phyloP scores from a whole-genome alignment of 1,140 invertebrate genomes.

The Drosophila fuyamai region DNA sequence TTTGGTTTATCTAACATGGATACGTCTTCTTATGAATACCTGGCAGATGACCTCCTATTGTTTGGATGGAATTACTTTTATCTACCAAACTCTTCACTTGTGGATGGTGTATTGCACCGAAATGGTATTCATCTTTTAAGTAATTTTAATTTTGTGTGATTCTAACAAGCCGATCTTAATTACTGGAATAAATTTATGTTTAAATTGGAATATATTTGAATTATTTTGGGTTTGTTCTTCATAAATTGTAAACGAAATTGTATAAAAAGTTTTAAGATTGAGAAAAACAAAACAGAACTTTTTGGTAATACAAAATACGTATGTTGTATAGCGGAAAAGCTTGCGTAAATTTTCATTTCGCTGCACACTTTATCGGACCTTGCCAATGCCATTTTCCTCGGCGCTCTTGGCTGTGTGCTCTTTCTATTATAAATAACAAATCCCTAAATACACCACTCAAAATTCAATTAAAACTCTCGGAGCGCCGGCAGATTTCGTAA shows the following conservation, averaged over 20 bases:
- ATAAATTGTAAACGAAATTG: no score
- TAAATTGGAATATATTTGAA: no score
- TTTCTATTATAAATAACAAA: constrained; percentile 82
- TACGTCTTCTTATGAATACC: constrained; percentile 3
- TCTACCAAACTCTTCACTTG: neutral
- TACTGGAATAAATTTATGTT: no score
- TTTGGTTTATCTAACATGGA: constrained; percentile 6
- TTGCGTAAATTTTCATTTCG: constrained; percentile 7
- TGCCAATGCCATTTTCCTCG: constrained; percentile 31
- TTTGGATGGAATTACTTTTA: neutral
- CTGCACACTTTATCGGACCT: constrained; percentile 41
- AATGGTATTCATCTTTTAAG: neutral
- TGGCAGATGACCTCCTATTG: constrained; percentile 1
- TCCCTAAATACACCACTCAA: constrained; percentile 80
- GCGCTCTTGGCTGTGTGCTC: constrained; percentile 39
- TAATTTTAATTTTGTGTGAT: no score
- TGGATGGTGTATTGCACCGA: neutral
- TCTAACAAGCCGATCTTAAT: no score
- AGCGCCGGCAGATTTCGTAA: constrained; percentile 70
- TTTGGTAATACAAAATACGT: no score
- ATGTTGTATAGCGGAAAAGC: no score
- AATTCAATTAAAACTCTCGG: constrained; percentile 82
- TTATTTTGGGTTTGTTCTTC: no score
- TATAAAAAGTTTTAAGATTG: no score
- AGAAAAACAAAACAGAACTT: no score